Evolutionary conservation across 2,113 vertebrate species (phyloP).

Genomic region (Murina feae): DNA sequence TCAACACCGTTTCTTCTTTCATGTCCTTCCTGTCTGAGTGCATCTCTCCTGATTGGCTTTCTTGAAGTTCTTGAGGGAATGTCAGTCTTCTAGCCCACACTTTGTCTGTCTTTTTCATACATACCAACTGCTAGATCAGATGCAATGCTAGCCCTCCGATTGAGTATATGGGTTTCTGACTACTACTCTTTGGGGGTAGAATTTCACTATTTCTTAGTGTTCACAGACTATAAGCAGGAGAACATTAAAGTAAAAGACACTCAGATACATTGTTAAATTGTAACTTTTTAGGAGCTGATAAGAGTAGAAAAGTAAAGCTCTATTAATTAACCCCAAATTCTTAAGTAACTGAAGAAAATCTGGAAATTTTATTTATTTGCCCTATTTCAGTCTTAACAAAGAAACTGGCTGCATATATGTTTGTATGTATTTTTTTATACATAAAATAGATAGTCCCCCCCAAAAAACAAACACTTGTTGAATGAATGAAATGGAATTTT

Average conservation of each 20-base stretch:
- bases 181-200: neutral
- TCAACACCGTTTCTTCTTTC: neutral
- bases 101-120: neutral
- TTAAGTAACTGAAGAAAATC: constrained; percentile 24
- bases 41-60: neutral
- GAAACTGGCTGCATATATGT: neutral
- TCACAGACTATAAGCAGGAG: neutral
- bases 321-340: neutral
- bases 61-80: neutral
- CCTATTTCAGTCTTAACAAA: neutral
- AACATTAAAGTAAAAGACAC: neutral
- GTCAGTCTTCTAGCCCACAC: neutral
- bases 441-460: neutral
- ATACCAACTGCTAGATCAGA: neutral
- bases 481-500: neutral
- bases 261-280: neutral
- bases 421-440: neutral
- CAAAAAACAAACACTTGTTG: neutral
- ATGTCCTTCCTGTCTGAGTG: neutral
- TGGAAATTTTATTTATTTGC: neutral
- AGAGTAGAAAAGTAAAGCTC: neutral
- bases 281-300: neutral
- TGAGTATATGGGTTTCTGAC: neutral
- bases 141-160: neutral
- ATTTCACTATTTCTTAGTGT: neutral